Base-by-base conservation (phyloP, 2,113 vertebrate species). In the Psophia crepitans region DNA sequence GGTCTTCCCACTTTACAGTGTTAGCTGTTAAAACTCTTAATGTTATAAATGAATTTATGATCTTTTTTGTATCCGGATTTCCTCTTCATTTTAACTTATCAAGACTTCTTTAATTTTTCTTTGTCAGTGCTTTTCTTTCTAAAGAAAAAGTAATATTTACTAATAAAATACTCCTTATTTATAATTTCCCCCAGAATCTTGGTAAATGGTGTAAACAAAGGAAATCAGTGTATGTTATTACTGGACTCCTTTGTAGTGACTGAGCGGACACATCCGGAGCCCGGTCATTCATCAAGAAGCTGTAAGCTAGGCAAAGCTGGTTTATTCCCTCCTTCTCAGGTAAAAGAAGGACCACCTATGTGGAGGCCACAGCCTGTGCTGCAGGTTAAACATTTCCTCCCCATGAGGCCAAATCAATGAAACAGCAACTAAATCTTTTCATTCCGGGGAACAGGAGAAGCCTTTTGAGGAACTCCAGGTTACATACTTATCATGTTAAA, bases 401-500 rank as follows among this genome's bases (percentile, higher is more conserved):
- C n/a, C 3, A 0, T 1, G 1, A 75, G 33, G 66, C 56, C 23
- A n/a, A 68, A 61, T 61, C 49, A 71, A 22, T 0, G 1, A 91
- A 87, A 87, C 26, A 44, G 51, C 56, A 76, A 89, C 10, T 77
- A 35, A 81, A 70, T 49, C n/a, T 90, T 86, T 85, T 82, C 5
- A 53, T 82, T 69, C 35, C 11, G 1, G 48, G n/a, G 43, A 94
- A 91, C 49, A 60, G 0, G 6, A 78, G 46, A 35, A 69, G 20
- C 37, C 48, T 92, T 71, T 84, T 53, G 89, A 95, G 60, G 44
- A 95, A 79, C n/a, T 79, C 24, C 69, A 78, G 77, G 53, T 78
- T 82, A 73, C 64, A 20, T 41, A 17, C 39, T 82, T 79, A 81
- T 17, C 53, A 53, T 10, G 3, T 82, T 82, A 85, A 84, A 64